A percentile compares a stretch with the other conserved stretches of the same genome.
Evolutionary conservation across 2,888 invertebrate genomes (phyloP).

Genomic region (Andrena marginata): DNA sequence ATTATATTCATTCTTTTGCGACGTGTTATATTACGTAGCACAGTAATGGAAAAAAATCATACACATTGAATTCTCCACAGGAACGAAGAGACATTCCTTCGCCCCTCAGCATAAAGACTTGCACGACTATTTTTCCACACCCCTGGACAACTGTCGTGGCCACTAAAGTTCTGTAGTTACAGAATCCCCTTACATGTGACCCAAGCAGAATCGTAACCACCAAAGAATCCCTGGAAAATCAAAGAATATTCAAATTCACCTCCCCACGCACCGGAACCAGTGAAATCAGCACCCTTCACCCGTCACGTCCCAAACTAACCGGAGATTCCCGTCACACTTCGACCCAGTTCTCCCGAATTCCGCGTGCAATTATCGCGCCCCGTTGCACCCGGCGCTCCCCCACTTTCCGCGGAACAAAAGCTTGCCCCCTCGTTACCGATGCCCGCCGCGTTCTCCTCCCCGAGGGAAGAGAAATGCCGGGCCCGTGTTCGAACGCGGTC

Average conservation of each 20-base stretch:
- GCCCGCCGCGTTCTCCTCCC: slow-evolving; percentile 8
- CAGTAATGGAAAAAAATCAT: background rate
- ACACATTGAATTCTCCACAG: background rate
- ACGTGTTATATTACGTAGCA: too few species aligned
- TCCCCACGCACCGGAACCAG: background rate
- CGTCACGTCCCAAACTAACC: slow-evolving; percentile 4
- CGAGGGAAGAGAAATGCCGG: slow-evolving; percentile 20
- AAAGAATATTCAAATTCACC: background rate
- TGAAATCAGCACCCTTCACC: background rate
- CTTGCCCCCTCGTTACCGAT: slow-evolving; percentile 3
- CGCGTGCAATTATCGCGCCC: slow-evolving; percentile 30
- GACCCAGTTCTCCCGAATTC: slow-evolving; percentile 11
- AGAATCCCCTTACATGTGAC: too few species aligned
- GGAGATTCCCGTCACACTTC: background rate
- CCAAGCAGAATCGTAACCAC: too few species aligned
- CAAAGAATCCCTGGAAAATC: background rate
- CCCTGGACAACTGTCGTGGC: background rate
- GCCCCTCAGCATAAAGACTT: background rate
- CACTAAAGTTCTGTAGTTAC: background rate
- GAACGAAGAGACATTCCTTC: background rate
- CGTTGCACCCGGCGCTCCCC: slow-evolving; percentile 12
- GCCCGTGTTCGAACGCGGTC: slow-evolving; percentile 21
- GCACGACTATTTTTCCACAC: background rate
- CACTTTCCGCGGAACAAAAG: slow-evolving; percentile 16
- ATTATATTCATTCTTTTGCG: too few species aligned